These are phyloP conservation scores for Hippoglossus hippoglossus DNA, from an alignment of 2,797 vertebrate genomes.

Conservation along the genomic window DNA sequence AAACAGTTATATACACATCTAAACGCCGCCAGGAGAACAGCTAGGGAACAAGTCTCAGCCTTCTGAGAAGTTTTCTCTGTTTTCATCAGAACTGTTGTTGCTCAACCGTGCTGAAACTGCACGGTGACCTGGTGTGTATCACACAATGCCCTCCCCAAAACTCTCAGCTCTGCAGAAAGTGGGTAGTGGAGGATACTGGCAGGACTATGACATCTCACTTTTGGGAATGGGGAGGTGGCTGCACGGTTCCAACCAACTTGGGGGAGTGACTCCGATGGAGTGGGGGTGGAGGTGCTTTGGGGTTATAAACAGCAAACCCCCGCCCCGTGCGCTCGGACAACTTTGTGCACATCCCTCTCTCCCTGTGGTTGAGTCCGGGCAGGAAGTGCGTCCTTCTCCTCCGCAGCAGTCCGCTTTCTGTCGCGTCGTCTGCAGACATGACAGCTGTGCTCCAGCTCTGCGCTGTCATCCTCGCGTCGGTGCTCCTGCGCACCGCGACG, in stretches of 20 bases:
- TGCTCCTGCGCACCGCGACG: conserved; percentile 46
- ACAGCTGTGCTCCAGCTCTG: conserved; percentile 52
- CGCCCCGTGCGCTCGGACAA: conserved; percentile 23
- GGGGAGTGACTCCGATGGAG: conserved; percentile 61
- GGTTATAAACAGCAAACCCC: conserved; percentile 57
- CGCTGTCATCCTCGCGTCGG: conserved; percentile 26
- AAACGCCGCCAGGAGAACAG: no score
- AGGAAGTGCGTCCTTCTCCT: conserved; percentile 25
- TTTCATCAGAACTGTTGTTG: conserved; percentile 2
- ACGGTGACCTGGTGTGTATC: neutral
- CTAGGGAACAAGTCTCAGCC: no score
- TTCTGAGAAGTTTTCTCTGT: no score
- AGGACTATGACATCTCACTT: neutral
- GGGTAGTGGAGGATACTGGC: conserved; percentile 17
- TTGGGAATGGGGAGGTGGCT: conserved; percentile 69
- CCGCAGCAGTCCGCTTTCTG: neutral
- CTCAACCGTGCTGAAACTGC: conserved; percentile 7
- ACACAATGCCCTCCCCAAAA: no score
- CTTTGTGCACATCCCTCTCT: conserved; percentile 18
- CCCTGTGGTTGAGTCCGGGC: conserved; percentile 1
- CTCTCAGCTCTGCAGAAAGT: conserved; percentile 10
- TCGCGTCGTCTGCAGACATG: conserved; percentile 53
- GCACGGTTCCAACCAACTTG: conserved; percentile 49
- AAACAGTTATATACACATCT: no score
- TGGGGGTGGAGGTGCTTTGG: conserved; percentile 29